Evolutionary conservation across 2,797 vertebrate species (phyloP), one percentile per base, ranked within the genome.

Genomic region (Sebastes taczanowskii): DNA sequence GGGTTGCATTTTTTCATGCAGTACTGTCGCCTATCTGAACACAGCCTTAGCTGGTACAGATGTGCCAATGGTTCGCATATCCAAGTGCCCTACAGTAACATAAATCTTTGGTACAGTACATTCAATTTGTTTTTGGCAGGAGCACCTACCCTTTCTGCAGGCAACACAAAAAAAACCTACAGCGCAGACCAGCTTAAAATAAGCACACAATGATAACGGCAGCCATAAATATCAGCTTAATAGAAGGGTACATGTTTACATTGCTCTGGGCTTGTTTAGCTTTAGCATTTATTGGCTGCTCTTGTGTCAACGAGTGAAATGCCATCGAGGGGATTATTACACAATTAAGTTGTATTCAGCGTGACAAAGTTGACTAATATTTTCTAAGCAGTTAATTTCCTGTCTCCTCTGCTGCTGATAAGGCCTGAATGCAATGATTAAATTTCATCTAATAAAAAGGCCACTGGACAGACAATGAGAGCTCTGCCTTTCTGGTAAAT

Each of bases 341-440:
- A 75, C 81, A 83, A 84, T 86, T 82, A 83, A 79, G 71, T 84
- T 56, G 74, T 78, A 76, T 87, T 80, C 67, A 56, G 49, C 13
- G n/a, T 77, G 80, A 86, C 85, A 78, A 82, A 89, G 78, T 83
- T 82, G 83, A 88, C 83, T 80, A 74, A 86, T 90, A 85, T 83
- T 86, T 88, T 81, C 74, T 46, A 74, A 85, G 81, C 79, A 69
- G 84, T 89, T 89, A 71, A 90, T 94, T 92, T 90, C 74, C 84
- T 80, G 90, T 75, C 80, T 72, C 53, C 49, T 38, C 34, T 32
- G 42, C 67, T 46, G 71, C 83, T 75, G 90, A 87, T 88, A 77
- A 89, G 77, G 52, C 34, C 71, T 4, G 42, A 78, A 87, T 64
- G 65, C 53, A 52, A 16, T 92, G 84, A 93, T 92, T 86, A 65